Conservation (phyloP, 2,888 invertebrate species). For the Thymelicus sylvestris region DNA sequence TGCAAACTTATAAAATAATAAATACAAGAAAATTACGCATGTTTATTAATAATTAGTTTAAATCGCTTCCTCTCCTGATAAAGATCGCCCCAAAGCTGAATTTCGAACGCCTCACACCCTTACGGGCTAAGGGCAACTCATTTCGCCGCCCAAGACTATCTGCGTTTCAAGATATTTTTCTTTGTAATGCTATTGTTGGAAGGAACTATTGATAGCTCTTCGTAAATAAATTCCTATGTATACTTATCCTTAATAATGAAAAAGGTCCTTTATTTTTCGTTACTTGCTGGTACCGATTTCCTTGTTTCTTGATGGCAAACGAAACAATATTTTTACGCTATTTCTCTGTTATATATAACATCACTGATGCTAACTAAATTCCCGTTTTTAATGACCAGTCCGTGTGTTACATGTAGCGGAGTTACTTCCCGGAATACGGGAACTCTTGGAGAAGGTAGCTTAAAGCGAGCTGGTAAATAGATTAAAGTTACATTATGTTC, state of each 20-base stretch:
- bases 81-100: slow-evolving; percentile 45
- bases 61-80: slow-evolving; percentile 20
- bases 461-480: no score
- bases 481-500: no score
- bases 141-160: slow-evolving; percentile 80
- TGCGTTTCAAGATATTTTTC: slow-evolving; percentile 79
- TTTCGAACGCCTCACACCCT: slow-evolving; percentile 80
- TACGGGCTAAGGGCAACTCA: slow-evolving; percentile 80
- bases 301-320: no score
- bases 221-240: slow-evolving; percentile 33
- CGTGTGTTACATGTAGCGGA: no score
- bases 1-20: no score
- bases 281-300: background rate
- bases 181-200: slow-evolving; percentile 78
- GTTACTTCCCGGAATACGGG: no score
- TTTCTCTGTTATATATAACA: no score
- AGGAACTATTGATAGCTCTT: slow-evolving; percentile 53
- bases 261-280: background rate
- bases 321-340: no score
- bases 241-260: slow-evolving; percentile 26
- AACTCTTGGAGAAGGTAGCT: no score
- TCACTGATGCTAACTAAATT: no score
- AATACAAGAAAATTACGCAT: no score
- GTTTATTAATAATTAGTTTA: background rate
- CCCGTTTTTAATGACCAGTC: no score